Evolutionary conservation across 2,888 invertebrate species (phyloP), one percentile per base, ranked within the genome.

Genomic region (Pegoplata infirma): DNA sequence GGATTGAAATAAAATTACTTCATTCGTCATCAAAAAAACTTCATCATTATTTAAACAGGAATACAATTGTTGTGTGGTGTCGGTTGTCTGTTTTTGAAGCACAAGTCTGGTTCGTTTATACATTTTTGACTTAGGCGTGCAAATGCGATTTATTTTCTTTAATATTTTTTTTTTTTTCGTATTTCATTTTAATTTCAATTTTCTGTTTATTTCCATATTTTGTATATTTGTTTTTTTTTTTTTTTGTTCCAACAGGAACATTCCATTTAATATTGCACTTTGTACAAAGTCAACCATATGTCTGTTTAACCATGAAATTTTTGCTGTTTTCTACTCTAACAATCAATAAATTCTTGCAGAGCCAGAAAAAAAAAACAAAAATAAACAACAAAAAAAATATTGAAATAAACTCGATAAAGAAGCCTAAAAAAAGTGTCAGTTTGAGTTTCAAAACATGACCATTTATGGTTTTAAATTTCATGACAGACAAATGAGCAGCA

Each of bases 21-120:
- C 64, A 78, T 78, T 78, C 78, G 78, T 78, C 78, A 78, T 78
- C 46, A 56, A 56, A 56, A 7, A 55, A 72, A 72, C 63, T 63
- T 63, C 55, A n/a, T n/a, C n/a, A 72, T 71, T 61, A 71, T 71
- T 72, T 61, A 53, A 53, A 55, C 47, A 72, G 3, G 14, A 47
- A 64, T 44, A 25, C 16, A n/a, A 32, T 4, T 55, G 58, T 49
- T 25, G 5, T 53, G 10, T 59, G 19, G 16, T 25, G 8, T 16
- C n/a, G n/a, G n/a, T n/a, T n/a, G n/a, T n/a, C n/a, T n/a, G n/a
- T n/a, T n/a, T 49, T 47, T 58, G 21, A 40, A 55, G 25, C 19
- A 44, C 5, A 3, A 25, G 25, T 6, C 36, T n/a, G 36, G 36
- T n/a, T n/a, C n/a, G n/a, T n/a, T n/a, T n/a, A n/a, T n/a, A n/a